phyloP scores from a whole-genome alignment of 1,140 invertebrate species.

The Bombus superbus region DNA sequence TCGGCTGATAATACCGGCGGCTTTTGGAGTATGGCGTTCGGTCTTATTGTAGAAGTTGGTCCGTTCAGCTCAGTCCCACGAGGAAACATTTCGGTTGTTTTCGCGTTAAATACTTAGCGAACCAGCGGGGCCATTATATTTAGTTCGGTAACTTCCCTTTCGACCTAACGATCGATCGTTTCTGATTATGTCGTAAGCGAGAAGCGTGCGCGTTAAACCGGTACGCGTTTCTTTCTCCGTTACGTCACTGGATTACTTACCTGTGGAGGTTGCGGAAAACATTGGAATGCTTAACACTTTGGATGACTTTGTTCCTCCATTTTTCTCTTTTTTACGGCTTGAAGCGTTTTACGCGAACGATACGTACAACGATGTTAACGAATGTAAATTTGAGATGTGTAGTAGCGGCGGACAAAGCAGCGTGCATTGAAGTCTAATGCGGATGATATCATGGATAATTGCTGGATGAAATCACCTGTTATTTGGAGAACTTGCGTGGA shows the following conservation, averaged over 20 bases:
- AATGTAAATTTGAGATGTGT: neutral
- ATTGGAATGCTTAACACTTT: neutral
- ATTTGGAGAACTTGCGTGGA: conserved; percentile 15
- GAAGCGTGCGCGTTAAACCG: neutral
- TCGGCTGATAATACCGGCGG: conserved; percentile 60
- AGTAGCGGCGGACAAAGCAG: too few relatives aligned
- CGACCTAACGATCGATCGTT: conserved; percentile 14
- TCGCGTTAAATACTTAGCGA: conserved; percentile 41
- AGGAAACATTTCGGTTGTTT: conserved; percentile 41
- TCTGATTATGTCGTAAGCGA: neutral
- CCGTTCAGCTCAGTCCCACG: conserved; percentile 35
- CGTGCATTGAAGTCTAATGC: neutral
- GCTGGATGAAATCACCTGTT: conserved; percentile 11
- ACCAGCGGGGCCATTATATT: conserved; percentile 10
- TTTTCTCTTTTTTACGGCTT: neutral
- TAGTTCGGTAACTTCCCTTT: conserved; percentile 13
- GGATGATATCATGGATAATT: conserved; percentile 12
- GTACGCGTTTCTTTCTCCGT: neutral
- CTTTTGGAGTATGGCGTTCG: conserved; percentile 26
- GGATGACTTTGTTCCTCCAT: neutral
- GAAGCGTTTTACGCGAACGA: neutral
- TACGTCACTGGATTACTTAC: neutral
- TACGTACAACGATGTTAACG: neutral
- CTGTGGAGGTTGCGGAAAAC: neutral
- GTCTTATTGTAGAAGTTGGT: conserved; percentile 51